Base-by-base conservation (phyloP, 2,888 invertebrate genomes). In the Pomacea canaliculata region DNA sequence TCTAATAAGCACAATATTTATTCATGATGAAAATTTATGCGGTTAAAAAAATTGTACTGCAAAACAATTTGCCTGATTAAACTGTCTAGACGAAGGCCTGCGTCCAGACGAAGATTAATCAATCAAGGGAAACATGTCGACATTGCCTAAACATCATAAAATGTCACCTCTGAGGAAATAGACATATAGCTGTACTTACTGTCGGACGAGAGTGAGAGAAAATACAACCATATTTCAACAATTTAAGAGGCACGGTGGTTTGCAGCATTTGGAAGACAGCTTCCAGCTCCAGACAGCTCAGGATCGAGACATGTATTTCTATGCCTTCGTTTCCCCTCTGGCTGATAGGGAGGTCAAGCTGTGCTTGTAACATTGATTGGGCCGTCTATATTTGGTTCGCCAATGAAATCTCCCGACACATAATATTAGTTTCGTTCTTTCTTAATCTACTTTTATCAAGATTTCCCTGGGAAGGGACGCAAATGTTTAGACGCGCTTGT, bases 121-220 rank as follows among this genome's bases (percentile, higher is more conserved):
- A 73, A 73, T 73, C 66, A 73, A 56, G 65, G 51, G 69, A 49
- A 70, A 63, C 73, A 73, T 72, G 68, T 72, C 76, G 72, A 72
- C 46, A 27, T 72, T 69, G 72, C 69, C 72, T 67, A 62, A 69
- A 59, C 27, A 27, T 46, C 62, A 60, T 23, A 71, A 19, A 63
- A 69, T 37, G 59, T 74, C 49, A 56, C 62, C 56, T 67, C 19
- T 46, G 19, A 63, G 51, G 7, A 27, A 37, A n/a, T 62, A 48
- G 46, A 37, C 48, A 7, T 27, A 37, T n/a, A 51, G n/a, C n/a
- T 67, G 48, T 62, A 85, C 84, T 82, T 85, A 86, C 86, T 86
- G 86, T 78, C 86, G 79, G 51, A 86, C 83, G 67, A 86, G 77
- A 23, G 86, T 85, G 23, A 86, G 76, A 68, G 85, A 83, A 79